Percentiles rank a stretch among this genome's conserved stretches.
These are phyloP conservation scores for Desmophyllum pertusum DNA, from an alignment of 92 coral and sea anemone genomes.

Conservation along the genomic window DNA sequence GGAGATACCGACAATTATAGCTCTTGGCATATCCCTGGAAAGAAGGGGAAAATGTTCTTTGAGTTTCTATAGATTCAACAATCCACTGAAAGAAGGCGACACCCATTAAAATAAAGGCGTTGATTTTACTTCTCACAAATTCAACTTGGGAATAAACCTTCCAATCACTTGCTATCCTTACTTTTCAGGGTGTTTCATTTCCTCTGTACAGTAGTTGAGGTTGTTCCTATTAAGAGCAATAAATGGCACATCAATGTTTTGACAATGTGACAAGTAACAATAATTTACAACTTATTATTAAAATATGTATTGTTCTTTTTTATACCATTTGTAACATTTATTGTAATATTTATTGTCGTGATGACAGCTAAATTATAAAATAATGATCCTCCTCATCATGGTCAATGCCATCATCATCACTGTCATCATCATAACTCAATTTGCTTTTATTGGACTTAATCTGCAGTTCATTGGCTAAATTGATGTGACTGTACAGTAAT, in stretches of 20 bases:
- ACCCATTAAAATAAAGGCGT: neutral
- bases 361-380: no score
- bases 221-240: conserved; percentile 79
- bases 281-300: no score
- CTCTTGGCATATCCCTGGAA: conserved; percentile 91
- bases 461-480: no score
- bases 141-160: neutral
- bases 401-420: neutral
- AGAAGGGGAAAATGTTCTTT: neutral
- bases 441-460: neutral
- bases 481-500: no score
- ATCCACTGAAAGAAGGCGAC: neutral
- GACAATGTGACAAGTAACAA: no score
- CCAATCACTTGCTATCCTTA: conserved; percentile 19
- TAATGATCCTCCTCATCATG: no score
- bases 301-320: no score
- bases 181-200: conserved; percentile 94
- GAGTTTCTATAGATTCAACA: neutral
- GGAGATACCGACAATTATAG: conserved; percentile 88
- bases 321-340: no score
- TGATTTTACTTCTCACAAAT: neutral
- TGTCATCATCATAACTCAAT: neutral
- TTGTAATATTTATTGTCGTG: neutral
- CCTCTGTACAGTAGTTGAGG: conserved; percentile 96
- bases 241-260: neutral